Percentiles rank a stretch among this genome's conserved stretches.
Conservation (phyloP, 1,140 invertebrate genomes). For the Macrobrachium nipponense region DNA sequence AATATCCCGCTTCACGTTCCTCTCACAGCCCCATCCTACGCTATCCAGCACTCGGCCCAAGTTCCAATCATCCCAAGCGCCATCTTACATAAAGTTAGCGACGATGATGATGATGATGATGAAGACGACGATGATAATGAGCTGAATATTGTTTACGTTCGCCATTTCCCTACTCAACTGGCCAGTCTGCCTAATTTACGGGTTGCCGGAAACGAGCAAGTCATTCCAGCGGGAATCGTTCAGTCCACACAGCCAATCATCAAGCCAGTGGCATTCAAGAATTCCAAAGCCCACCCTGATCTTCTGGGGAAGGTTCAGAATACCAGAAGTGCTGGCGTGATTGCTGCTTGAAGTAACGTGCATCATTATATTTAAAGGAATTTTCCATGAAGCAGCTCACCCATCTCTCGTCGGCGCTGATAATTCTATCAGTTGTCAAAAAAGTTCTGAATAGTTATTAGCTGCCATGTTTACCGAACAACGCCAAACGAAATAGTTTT, state of each 20-base stretch:
- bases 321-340: too few relatives aligned
- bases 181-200: conserved; percentile 9
- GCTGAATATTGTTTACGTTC: background rate
- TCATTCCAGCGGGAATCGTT: conserved; percentile 31
- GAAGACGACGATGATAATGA: background rate
- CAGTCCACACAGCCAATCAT: conserved; percentile 25
- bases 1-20: background rate
- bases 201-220: background rate
- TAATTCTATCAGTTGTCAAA: too few relatives aligned
- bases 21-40: too few relatives aligned
- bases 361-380: too few relatives aligned
- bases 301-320: background rate
- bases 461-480: too few relatives aligned
- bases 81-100: background rate
- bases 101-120: conserved; percentile 17
- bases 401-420: too few relatives aligned
- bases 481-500: too few relatives aligned
- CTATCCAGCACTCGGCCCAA: conserved; percentile 15
- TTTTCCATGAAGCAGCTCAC: too few relatives aligned
- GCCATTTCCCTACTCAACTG: conserved; percentile 28
- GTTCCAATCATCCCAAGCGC: too few relatives aligned
- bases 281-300: conserved; percentile 43
- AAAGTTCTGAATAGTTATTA: too few relatives aligned
- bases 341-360: too few relatives aligned
- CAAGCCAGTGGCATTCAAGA: conserved; percentile 18